A percentile compares a stretch with the other conserved stretches of the same genome.
Conservation (phyloP, 2,888 invertebrate species). For the Latrodectus hesperus region DNA sequence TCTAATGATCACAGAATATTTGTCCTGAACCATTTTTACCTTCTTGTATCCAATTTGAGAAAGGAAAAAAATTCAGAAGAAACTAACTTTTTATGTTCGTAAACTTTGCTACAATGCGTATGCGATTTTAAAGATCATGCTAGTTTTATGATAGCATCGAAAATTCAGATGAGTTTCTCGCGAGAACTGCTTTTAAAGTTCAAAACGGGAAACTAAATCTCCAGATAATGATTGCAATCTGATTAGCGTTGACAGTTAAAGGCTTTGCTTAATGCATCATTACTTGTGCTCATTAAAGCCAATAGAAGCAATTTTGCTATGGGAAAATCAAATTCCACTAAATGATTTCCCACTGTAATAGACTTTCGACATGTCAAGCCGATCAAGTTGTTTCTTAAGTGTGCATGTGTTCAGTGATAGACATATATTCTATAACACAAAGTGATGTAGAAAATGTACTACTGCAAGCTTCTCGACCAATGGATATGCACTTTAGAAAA, state of each 20-base stretch:
- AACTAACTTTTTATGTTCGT: too few relatives aligned
- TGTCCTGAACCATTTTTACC: too few relatives aligned
- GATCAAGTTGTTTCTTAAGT: slow-evolving; percentile 23
- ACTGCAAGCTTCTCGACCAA: background rate
- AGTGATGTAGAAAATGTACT: background rate
- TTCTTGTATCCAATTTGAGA: too few relatives aligned
- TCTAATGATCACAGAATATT: too few relatives aligned
- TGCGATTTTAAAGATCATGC: too few relatives aligned
- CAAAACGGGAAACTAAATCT: slow-evolving; percentile 37
- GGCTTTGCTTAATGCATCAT: slow-evolving; percentile 47
- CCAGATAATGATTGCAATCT: slow-evolving; percentile 45
- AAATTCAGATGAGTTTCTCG: slow-evolving; percentile 13
- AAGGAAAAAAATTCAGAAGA: too few relatives aligned
- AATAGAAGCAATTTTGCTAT: slow-evolving; percentile 43
- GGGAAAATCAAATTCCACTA: slow-evolving; percentile 55
- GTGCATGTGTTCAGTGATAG: background rate
- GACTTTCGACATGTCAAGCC: slow-evolving; percentile 46
- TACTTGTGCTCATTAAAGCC: slow-evolving; percentile 54
- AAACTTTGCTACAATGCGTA: too few relatives aligned
- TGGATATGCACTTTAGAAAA: slow-evolving; percentile 15
- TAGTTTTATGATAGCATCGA: slow-evolving; percentile 20
- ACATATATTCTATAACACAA: background rate
- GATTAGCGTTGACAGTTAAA: slow-evolving; percentile 52
- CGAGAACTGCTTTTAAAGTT: slow-evolving; percentile 15
- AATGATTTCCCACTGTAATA: slow-evolving; percentile 46